These are phyloP conservation scores for Trissolcus brochymenae DNA, from an alignment of 2,888 invertebrate genomes.

Conservation along the genomic window DNA sequence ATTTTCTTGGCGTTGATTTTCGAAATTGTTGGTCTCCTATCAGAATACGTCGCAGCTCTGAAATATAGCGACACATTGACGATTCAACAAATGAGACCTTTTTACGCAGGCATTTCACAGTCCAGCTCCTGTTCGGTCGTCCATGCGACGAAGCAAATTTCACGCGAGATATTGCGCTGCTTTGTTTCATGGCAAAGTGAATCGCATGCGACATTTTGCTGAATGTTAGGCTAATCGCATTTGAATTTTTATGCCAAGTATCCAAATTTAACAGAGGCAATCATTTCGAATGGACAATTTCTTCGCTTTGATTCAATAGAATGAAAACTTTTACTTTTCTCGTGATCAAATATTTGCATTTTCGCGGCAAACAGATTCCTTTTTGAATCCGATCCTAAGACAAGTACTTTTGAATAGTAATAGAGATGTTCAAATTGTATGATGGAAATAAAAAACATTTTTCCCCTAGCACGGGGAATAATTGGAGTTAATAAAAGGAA, in stretches of 20 bases:
- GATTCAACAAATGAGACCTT: conserved; percentile 51
- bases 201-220: conserved; percentile 19
- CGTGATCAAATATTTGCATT: conserved; percentile 32
- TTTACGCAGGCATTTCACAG: conserved; percentile 33
- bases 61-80: conserved; percentile 27
- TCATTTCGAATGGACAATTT: conserved; percentile 33
- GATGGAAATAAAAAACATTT: conserved; percentile 33
- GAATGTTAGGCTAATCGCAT: conserved; percentile 37
- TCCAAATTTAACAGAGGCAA: conserved; percentile 22
- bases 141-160: conserved; percentile 36
- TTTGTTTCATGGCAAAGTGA: conserved; percentile 34
- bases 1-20: conserved; percentile 50
- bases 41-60: conserved; percentile 8
- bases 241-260: conserved; percentile 31
- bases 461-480: conserved; percentile 18
- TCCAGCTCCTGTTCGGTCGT: conserved; percentile 16
- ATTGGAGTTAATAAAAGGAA: conserved; percentile 42
- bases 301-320: conserved; percentile 16
- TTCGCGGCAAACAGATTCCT: conserved; percentile 12
- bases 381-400: conserved; percentile 25
- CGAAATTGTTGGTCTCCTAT: conserved; percentile 38
- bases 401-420: conserved; percentile 39
- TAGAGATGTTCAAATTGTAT: conserved; percentile 23
- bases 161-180: conserved; percentile 30
- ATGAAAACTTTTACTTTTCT: conserved; percentile 22